Evolutionary conservation across 2,888 invertebrate species (phyloP), one percentile per base, ranked within the genome.

Genomic region (Acanthosepion lycidas): DNA sequence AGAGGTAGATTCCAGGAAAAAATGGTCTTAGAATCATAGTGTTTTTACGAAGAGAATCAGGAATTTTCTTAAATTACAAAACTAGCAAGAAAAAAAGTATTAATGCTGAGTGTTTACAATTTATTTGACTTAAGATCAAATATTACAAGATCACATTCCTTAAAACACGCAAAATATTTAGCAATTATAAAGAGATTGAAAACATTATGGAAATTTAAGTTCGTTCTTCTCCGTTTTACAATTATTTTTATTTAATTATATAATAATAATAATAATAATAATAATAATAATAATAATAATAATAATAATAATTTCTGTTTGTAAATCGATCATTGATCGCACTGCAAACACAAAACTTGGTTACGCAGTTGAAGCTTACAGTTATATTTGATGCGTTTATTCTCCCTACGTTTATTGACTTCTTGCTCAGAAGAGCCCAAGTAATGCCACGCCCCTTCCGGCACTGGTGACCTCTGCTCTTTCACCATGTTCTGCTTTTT

Each of bases 391-490:
- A n/a, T 78, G 78, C 78, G 78, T 78, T 33, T 78, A 78, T 78
- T 78, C 78, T 78, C 78, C n/a, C 15, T 78, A 78, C 78, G 78
- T 78, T 33, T 78, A 78, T 78, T 78, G 78, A 78, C 78, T 78
- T 78, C 59, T 78, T 78, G 78, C 78, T 78, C 78, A 78, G 78
- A 33, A 78, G 78, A 33, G 78, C n/a, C 33, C 78, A 78, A 78
- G 33, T 33, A 78, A 78, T 78, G 33, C 78, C 78, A 78, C 78
- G 78, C 78, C 78, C 78, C 78, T 78, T 78, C 78, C 78, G 78
- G n/a, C 33, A n/a, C 78, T 78, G 15, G 18, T n/a, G 78, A 33
- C 78, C n/a, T 78, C 78, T 78, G 12, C n/a, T 78, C 33, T 33
- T 28, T 26, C 23, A 64, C 64, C 26, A 23, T 3, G 64, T 64